Evolutionary conservation across 2,888 invertebrate species (phyloP).

Genomic region (Abrostola tripartita): DNA sequence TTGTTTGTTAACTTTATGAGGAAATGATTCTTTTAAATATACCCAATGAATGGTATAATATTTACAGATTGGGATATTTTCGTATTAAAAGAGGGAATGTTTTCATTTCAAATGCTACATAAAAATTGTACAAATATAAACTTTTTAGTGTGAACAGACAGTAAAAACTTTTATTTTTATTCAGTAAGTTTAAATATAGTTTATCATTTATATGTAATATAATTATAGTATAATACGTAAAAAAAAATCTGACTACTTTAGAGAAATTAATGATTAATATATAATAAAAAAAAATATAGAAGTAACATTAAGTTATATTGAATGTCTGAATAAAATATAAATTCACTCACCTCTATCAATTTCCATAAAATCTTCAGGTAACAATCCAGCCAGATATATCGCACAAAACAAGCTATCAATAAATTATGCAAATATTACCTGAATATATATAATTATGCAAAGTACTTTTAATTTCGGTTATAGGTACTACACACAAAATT

Average conservation of each 20-base stretch:
- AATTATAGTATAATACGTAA: too few relatives aligned
- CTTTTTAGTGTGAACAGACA: too few relatives aligned
- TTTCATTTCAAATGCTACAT: too few relatives aligned
- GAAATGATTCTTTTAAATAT: not conserved
- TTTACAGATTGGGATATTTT: too few relatives aligned
- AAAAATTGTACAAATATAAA: too few relatives aligned
- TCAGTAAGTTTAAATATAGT: too few relatives aligned
- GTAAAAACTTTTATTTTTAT: too few relatives aligned
- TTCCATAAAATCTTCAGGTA: conserved; percentile 25
- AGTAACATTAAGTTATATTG: not conserved
- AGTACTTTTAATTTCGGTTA: not conserved
- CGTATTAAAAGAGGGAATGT: too few relatives aligned
- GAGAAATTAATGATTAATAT: too few relatives aligned
- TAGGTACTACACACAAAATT: not conserved
- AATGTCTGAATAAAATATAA: conserved; percentile 1
- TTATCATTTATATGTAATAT: too few relatives aligned
- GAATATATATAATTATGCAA: not conserved
- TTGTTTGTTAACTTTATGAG: conserved; percentile 2
- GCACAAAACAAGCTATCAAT: conserved; percentile 24
- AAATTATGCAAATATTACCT: conserved; percentile 5
- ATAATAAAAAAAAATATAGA: not conserved
- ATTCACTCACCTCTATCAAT: conserved; percentile 49
- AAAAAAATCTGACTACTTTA: too few relatives aligned
- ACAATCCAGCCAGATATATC: conserved; percentile 16
- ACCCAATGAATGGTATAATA: too few relatives aligned